Base-by-base conservation (phyloP, 2,888 invertebrate species). In the Listrodromus nycthemerus region DNA sequence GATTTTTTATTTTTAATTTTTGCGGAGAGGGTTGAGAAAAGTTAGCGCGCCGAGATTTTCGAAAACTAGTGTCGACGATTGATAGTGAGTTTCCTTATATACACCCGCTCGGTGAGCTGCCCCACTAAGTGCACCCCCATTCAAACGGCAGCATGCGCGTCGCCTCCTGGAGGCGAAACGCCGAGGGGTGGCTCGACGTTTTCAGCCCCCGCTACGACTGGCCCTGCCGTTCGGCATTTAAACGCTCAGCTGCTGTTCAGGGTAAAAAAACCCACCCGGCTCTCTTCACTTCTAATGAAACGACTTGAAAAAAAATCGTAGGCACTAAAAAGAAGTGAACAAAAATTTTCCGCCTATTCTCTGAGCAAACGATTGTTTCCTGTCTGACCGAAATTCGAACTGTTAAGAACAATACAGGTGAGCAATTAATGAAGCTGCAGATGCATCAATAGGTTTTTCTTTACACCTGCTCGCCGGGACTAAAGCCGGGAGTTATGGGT, bases 71-170 rank as follows among this genome's bases (percentile, higher is more conserved):
- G 88, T 63, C 75, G 76, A 87, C 75, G 58, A 85, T 88, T 87
- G 82, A 86, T 87, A 86, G 79, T 87, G 81, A 81, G 86, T 89
- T 84, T 83, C 76, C 80, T 89, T 89, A 88, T 89, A 89, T 89
- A 88, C 85, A 85, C 83, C 73, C 70, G 83, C 76, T 52, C 85
- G 82, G 85, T 85, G 69, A 82, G 33, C 73, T 75, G 75, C 81
- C 85, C 83, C 80, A 71, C 70, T 86, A 45, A 41, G 71, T 75
- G n/a, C 70, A 52, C 73, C 76, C 71, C 30, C 80, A 4, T 55
- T 73, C 55, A 19, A 86, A 86, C 84, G 86, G 71, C 82, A 86
- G 89, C 89, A 89, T 89, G 90, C 90, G 90, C 90, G 86, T 48
- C 55, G 70, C 48, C 41, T 65, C 52, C 70, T 48, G 65, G 0